phyloP scores from a whole-genome alignment of 2,797 vertebrate species.

The Sebastes cheni region DNA sequence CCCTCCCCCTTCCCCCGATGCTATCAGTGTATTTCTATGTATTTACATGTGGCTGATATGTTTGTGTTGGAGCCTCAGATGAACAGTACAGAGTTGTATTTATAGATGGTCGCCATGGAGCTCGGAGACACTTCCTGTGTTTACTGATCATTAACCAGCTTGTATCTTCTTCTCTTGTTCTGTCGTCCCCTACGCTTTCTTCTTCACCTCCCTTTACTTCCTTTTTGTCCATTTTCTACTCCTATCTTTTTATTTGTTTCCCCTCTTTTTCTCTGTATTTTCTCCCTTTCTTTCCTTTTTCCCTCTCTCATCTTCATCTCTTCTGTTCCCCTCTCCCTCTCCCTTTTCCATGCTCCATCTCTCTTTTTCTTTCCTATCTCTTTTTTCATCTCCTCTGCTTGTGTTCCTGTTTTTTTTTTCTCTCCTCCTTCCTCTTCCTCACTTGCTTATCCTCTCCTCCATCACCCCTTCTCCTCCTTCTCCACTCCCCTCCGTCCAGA shows the following conservation, averaged over 20 bases:
- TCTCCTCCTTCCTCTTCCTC: background rate
- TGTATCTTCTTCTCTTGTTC: conserved; percentile 15
- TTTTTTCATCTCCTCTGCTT: background rate
- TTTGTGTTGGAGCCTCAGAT: conserved; percentile 46
- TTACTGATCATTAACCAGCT: conserved; percentile 48
- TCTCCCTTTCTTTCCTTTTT: background rate
- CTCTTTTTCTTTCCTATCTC: background rate
- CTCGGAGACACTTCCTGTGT: conserved; percentile 57
- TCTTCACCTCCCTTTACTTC: background rate
- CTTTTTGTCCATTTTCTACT: background rate
- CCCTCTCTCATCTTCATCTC: background rate
- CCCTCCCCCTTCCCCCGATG: background rate
- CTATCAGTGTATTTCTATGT: conserved; percentile 56
- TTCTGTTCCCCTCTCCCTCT: too few species aligned
- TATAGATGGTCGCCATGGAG: conserved; percentile 71
- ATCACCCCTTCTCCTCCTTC: background rate
- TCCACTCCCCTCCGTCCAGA: conserved; percentile 50
- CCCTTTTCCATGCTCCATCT: background rate
- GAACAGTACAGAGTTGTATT: conserved; percentile 51
- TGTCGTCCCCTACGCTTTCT: background rate
- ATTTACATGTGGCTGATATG: conserved; percentile 63
- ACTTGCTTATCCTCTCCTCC: background rate
- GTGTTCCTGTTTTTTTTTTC: background rate
- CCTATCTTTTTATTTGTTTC: background rate
- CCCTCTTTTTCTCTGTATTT: background rate